These are phyloP conservation scores for Amblyteles armatorius DNA, from an alignment of 2,888 invertebrate genomes.

Conservation along the genomic window DNA sequence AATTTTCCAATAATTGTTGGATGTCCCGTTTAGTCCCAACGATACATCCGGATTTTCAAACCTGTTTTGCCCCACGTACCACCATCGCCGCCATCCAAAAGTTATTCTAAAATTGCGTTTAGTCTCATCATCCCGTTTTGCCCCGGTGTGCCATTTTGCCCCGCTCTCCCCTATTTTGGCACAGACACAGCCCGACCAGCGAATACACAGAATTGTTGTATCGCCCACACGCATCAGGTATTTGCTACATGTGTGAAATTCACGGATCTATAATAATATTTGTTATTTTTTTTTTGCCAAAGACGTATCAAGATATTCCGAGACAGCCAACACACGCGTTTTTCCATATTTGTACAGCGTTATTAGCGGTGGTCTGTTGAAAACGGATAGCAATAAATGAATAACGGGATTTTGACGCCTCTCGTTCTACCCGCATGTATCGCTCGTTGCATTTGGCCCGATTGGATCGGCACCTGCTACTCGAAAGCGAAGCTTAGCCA, in stretches of 20 bases:
- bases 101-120: too few relatives aligned
- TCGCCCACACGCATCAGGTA: background rate
- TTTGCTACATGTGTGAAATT: constrained; percentile 33
- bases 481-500: background rate
- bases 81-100: too few relatives aligned
- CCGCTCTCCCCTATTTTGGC: too few relatives aligned
- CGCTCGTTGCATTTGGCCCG: background rate
- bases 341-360: background rate
- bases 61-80: too few relatives aligned
- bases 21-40: too few relatives aligned
- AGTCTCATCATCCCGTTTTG: too few relatives aligned
- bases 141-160: too few relatives aligned
- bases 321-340: background rate
- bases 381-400: constrained; percentile 1
- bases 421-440: background rate
- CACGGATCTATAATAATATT: constrained; percentile 13
- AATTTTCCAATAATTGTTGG: too few relatives aligned
- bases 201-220: constrained; percentile 17
- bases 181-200: constrained; percentile 28
- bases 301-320: constrained; percentile 30
- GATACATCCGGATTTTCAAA: too few relatives aligned
- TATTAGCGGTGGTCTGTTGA: background rate
- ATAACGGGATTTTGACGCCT: background rate
- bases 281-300: constrained; percentile 10
- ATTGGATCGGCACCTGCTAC: constrained; percentile 22